Evolutionary conservation across 2,888 invertebrate species (phyloP), one percentile per base, ranked within the genome.

Genomic region (Drosophila infuscata): DNA sequence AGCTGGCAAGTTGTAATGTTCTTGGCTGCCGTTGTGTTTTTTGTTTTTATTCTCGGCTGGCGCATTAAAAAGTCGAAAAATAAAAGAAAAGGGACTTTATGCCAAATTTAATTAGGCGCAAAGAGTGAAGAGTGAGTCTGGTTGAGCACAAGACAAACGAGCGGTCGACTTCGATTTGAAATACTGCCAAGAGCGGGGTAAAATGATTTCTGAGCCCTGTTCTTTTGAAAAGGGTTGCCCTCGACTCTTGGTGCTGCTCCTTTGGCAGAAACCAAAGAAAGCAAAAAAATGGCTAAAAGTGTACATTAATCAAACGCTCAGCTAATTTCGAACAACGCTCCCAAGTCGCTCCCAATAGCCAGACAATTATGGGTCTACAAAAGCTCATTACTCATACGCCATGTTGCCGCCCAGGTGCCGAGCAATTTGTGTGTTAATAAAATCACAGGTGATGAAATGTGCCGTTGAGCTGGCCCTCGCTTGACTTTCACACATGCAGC

Each of bases 91-190:
- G 82, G 83, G 80, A 88, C 79, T 91, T 74, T 80, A 78, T 83
- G 84, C 79, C 91, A 88, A 90, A 91, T 91, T 90, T 90, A 90
- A 90, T 90, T 90, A 91, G 91, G 90, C 91, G 91, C 89, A 81
- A 83, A 89, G 81, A 76, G 72, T 72, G 68, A 68, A 73, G 76
- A 64, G 70, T 72, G 63, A 79, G 88, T 83, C 72, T 63, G 66
- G 66, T 70, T 60, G 48, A 41, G 76, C 68, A 43, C 20, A 78
- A 83, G 83, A 88, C 87, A 89, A 90, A 90, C 90, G 90, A 86
- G 90, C 88, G 90, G 90, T 82, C 88, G 82, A 76, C 83, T 86
- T 78, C 88, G 89, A 83, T 88, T 90, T 81, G 87, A 88, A 88
- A 88, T 76, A 76, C 69, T 89, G 86, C 86, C 86, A 87, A 88